Evolutionary conservation across 2,113 vertebrate genomes (phyloP).

Genomic region (Oncorhynchus keta): DNA sequence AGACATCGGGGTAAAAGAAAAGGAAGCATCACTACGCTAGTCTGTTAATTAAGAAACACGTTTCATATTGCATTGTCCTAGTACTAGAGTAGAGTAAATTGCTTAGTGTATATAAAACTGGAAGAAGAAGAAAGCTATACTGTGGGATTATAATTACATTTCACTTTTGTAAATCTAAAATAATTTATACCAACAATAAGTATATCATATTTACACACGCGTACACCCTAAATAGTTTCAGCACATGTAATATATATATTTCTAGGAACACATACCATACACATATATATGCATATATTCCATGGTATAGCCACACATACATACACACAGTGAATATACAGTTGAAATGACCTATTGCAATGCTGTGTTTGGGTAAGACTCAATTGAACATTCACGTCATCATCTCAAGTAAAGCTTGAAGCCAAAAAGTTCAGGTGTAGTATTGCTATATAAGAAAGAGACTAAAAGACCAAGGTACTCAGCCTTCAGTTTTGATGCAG

Average conservation of each 20-base stretch:
- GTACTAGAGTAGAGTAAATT: constrained; percentile 63
- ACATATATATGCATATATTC: constrained; percentile 69
- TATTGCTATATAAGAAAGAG: constrained; percentile 78
- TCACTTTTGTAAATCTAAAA: constrained; percentile 75
- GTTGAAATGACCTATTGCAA: constrained; percentile 75
- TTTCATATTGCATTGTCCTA: constrained; percentile 76
- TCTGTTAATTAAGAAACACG: constrained; percentile 64
- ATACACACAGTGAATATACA: constrained; percentile 75
- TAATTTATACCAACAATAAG: constrained; percentile 80
- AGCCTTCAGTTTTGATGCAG: constrained; percentile 41
- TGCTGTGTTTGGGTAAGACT: constrained; percentile 65
- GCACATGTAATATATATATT: constrained; percentile 66
- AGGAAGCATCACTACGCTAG: constrained; percentile 56
- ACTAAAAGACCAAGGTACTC: constrained; percentile 50
- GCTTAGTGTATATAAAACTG: constrained; percentile 78
- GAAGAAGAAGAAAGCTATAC: constrained; percentile 75
- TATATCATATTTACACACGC: constrained; percentile 76
- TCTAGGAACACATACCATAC: constrained; percentile 75
- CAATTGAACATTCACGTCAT: constrained; percentile 72
- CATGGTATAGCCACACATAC: constrained; percentile 72
- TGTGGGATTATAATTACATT: constrained; percentile 75
- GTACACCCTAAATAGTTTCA: constrained; percentile 70
- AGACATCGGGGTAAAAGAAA: constrained; percentile 38
- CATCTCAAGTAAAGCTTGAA: constrained; percentile 71
- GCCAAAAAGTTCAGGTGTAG: constrained; percentile 67